Evolutionary conservation across 1,140 invertebrate genomes (phyloP).

Genomic region (Apis laboriosa): DNA sequence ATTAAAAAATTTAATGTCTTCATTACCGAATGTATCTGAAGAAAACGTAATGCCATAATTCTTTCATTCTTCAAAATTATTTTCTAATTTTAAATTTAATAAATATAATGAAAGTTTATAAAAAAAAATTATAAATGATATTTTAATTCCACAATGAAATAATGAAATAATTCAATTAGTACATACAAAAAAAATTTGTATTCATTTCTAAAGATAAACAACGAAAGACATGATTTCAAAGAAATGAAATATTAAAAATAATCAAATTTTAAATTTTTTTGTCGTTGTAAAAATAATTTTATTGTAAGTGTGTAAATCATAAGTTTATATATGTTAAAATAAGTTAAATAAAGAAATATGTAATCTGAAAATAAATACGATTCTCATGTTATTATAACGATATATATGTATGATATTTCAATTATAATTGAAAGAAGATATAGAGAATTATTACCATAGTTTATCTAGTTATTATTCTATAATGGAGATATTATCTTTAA

Average conservation of each 20-base stretch:
- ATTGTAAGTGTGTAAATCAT: not conserved
- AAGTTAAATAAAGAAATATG: too few species aligned
- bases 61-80: not conserved
- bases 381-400: too few species aligned
- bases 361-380: too few species aligned
- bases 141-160: not conserved
- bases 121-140: not conserved
- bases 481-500: too few species aligned
- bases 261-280: not conserved
- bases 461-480: too few species aligned
- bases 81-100: not conserved
- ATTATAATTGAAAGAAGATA: too few species aligned
- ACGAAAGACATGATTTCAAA: not conserved
- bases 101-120: not conserved
- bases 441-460: too few species aligned
- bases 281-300: not conserved
- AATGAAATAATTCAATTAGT: not conserved
- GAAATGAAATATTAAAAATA: not conserved
- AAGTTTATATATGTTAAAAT: not conserved
- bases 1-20: not conserved
- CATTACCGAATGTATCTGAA: not conserved
- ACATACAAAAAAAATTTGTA: not conserved
- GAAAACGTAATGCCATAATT: not conserved
- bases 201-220: not conserved
- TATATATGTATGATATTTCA: too few species aligned